These are phyloP conservation scores for Drosophila mayaguana DNA, from an alignment of 2,888 invertebrate genomes.

Conservation along the genomic window DNA sequence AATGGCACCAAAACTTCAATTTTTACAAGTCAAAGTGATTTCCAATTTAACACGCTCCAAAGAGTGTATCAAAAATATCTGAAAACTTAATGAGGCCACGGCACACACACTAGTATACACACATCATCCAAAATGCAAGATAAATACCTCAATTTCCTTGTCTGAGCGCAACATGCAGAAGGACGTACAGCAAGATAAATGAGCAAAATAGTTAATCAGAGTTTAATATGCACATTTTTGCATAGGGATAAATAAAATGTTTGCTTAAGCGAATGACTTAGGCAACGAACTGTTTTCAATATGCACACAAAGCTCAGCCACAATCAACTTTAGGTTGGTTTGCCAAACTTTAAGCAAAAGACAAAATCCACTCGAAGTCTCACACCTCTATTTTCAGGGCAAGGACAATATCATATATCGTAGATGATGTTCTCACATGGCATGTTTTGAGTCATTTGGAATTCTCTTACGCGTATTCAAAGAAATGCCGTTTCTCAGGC, in stretches of 20 bases:
- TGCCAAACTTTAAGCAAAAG: conserved; percentile 2
- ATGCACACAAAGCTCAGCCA: conserved; percentile 6
- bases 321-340: conserved; percentile 10
- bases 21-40: background rate
- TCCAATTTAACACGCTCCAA: background rate
- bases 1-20: background rate
- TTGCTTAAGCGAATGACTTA: conserved; percentile 53
- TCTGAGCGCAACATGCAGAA: background rate
- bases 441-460: conserved; percentile 51
- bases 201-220: background rate
- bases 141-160: background rate
- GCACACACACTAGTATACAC: background rate
- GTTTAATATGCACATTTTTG: conserved; percentile 1
- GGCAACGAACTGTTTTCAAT: conserved; percentile 51
- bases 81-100: background rate
- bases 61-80: background rate
- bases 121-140: background rate
- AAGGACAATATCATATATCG: conserved; percentile 34
- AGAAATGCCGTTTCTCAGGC: conserved; percentile 59
- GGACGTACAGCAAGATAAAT: background rate
- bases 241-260: background rate
- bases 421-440: conserved; percentile 21
- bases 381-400: conserved; percentile 38
- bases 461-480: conserved; percentile 28
- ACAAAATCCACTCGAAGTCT: conserved; percentile 17